Conservation (phyloP, 1,140 invertebrate genomes). For the Panulirus ornatus region DNA sequence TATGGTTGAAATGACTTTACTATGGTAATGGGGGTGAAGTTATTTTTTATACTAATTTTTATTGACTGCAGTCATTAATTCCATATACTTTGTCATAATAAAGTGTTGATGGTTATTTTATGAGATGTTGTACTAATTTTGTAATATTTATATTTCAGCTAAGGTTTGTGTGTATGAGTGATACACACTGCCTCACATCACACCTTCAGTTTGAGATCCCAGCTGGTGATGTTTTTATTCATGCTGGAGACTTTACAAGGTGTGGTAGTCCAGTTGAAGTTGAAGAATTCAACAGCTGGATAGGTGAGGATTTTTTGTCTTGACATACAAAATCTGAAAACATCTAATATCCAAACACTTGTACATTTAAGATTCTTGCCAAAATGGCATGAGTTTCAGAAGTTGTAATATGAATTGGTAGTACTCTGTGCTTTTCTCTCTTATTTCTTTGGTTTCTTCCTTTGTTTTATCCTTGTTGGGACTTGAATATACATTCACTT, state of each 20-base stretch:
- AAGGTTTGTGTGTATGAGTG: slow-evolving; percentile 91
- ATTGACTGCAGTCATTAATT: not conserved
- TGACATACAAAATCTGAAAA: no score
- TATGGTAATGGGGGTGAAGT: not conserved
- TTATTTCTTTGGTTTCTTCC: no score
- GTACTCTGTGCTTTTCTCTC: no score
- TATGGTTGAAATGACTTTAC: not conserved
- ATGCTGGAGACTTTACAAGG: slow-evolving; percentile 92
- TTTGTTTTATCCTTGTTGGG: no score
- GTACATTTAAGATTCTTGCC: no score
- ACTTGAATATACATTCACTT: no score
- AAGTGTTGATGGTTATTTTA: not conserved
- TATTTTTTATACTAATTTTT: no score
- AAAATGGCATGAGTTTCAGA: no score
- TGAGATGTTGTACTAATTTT: not conserved
- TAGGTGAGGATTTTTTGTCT: slow-evolving; percentile 80
- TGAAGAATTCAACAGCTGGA: slow-evolving; percentile 88
- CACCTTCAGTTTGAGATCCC: slow-evolving; percentile 86
- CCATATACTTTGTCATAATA: not conserved
- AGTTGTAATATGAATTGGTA: no score
- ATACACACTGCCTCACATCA: slow-evolving; percentile 89
- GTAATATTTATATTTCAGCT: slow-evolving; percentile 79
- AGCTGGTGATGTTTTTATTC: slow-evolving; percentile 90
- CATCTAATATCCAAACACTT: no score
- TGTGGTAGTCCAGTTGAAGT: slow-evolving; percentile 88